A percentile compares a stretch with the other conserved stretches of the same genome.
phyloP scores from a whole-genome alignment of 1,140 invertebrate genomes.

The Wiebesia pumilae region DNA sequence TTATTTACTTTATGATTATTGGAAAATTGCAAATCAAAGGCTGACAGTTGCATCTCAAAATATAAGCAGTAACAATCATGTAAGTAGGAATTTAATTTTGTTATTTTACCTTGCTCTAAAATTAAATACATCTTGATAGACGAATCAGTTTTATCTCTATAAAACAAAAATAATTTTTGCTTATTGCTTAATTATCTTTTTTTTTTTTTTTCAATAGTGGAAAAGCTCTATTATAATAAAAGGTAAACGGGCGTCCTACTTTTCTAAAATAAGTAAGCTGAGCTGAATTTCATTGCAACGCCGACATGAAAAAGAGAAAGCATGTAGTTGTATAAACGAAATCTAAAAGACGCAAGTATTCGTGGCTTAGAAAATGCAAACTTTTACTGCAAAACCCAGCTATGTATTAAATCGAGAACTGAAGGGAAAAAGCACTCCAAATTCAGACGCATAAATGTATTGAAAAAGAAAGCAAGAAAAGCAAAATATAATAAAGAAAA shows the following conservation, averaged over 20 bases:
- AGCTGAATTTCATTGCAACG: not conserved
- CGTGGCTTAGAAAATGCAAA: not conserved
- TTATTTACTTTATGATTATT: not conserved
- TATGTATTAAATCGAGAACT: conserved; percentile 36
- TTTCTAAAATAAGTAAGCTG: not conserved
- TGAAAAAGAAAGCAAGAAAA: not conserved
- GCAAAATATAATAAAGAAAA: not conserved
- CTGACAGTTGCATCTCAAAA: too few species aligned
- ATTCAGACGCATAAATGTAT: not conserved
- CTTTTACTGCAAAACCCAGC: conserved; percentile 2
- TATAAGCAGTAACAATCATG: too few species aligned
- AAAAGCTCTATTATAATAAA: not conserved
- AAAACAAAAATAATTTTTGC: too few species aligned
- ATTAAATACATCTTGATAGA: too few species aligned
- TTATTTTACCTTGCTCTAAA: too few species aligned
- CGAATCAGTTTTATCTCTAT: too few species aligned
- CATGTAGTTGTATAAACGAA: not conserved
- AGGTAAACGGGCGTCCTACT: not conserved
- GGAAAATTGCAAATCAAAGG: not conserved
- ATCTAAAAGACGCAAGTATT: conserved; percentile 13
- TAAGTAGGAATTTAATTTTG: too few species aligned
- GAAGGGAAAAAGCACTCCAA: not conserved
- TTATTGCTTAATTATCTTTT: too few species aligned
- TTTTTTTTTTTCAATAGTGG: not conserved
- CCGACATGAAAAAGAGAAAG: not conserved